Evolutionary conservation across 1,140 invertebrate genomes (phyloP).

Genomic region (Lasaia peninsularis): DNA sequence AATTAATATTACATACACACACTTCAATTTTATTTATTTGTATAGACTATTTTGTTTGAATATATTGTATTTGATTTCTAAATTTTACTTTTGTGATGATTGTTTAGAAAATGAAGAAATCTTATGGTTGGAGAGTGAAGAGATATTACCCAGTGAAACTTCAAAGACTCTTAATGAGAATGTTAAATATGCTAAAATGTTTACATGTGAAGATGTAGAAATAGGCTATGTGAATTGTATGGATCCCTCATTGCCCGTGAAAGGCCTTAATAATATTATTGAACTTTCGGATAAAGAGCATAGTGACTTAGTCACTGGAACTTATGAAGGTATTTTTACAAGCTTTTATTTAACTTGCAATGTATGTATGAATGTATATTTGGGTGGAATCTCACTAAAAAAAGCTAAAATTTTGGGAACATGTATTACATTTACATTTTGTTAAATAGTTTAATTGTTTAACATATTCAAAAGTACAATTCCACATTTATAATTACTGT

Average conservation of each 20-base stretch:
- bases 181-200: slow-evolving; percentile 55
- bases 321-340: slow-evolving; percentile 82
- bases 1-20: too few species aligned
- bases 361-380: too few species aligned
- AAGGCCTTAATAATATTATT: slow-evolving; percentile 49
- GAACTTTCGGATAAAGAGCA: slow-evolving; percentile 81
- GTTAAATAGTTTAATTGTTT: too few species aligned
- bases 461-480: too few species aligned
- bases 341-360: not conserved
- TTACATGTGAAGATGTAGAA: slow-evolving; percentile 62
- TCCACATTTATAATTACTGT: too few species aligned
- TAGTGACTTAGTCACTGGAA: slow-evolving; percentile 84
- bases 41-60: too few species aligned
- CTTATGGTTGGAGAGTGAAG: slow-evolving; percentile 56
- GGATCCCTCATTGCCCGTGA: slow-evolving; percentile 49
- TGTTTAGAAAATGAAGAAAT: slow-evolving; percentile 37
- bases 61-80: too few species aligned
- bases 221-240: slow-evolving; percentile 73
- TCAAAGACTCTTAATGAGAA: slow-evolving; percentile 50
- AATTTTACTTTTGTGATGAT: not conserved
- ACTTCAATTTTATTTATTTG: too few species aligned
- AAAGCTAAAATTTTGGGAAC: too few species aligned
- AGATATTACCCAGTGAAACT: slow-evolving; percentile 46
- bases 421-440: too few species aligned
- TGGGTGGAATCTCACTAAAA: too few species aligned